Base-by-base conservation (phyloP, 2,888 invertebrate species). In the Aspidiotus destructor region DNA sequence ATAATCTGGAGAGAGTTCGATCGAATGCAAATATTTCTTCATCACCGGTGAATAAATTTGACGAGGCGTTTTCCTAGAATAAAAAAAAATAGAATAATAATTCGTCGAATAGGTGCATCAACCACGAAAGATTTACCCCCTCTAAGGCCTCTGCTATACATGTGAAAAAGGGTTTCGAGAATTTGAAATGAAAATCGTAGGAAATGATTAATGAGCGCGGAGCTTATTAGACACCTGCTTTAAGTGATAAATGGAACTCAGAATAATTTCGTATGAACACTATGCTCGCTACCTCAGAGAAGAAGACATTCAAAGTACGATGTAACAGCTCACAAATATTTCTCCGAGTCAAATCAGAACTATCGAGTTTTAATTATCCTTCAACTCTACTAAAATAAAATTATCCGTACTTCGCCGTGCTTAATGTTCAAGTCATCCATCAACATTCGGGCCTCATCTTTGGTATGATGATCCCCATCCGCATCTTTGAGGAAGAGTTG, bases 11-110 rank as follows among this genome's bases (percentile, higher is more conserved):
- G 41, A 95, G 78, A 28, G 97, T 96, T 69, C 99, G 83, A 75
- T 96, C 94, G 76, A 90, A 95, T 0, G 99, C 98, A 79, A 99
- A 99, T 74, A 94, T 80, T 80, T 99, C 99, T 78, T 99, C 99
- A 77, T 94, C 93, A 0, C 98, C 98, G 0, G 95, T 96, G 75
- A 99, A 98, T 73, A 99, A 87, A 75, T 89, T 94, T 6, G 94
- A 89, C 72, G 84, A 83, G 17, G 89, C 85, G 75, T 87, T 84
- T 68, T 85, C 86, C 89, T 89, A 75, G 63, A 28, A 44, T 13
- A 13, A 65, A 52, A 44, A 17, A 62, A 41, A 41, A 8, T 41
- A 8, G 41, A n/a, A 41, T 17, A 60, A 40, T 40, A 40, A 57
- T 8, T 11, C 55, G 10, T 16, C 5, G 52, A 52, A 52, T 1